These are phyloP conservation scores for Eledone cirrhosa DNA, from an alignment of 2,888 invertebrate species.

Conservation along the genomic window DNA sequence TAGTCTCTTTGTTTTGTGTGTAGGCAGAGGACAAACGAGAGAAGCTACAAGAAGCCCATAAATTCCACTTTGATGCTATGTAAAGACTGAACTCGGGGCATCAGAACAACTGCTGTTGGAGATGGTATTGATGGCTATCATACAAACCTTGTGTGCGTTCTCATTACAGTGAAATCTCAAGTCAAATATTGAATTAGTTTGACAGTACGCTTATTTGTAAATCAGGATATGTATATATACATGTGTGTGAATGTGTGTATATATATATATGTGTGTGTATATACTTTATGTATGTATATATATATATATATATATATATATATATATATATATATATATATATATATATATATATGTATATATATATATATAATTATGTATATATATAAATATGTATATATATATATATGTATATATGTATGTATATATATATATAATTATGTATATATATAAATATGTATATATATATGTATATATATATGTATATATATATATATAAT, in stretches of 20 bases:
- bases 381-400: neutral
- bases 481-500: too few relatives aligned
- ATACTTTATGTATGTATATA: neutral
- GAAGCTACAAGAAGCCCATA: slow-evolving; percentile 80
- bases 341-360: slow-evolving; percentile 9
- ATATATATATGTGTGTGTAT: neutral
- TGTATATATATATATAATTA: too few relatives aligned
- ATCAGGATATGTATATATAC: too few relatives aligned
- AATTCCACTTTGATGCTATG: slow-evolving; percentile 89
- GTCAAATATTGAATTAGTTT: too few relatives aligned
- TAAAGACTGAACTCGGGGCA: slow-evolving; percentile 67
- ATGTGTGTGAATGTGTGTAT: too few relatives aligned
- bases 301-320: neutral
- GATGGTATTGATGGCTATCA: too few relatives aligned
- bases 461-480: too few relatives aligned
- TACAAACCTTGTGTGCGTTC: neutral
- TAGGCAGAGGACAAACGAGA: slow-evolving; percentile 79
- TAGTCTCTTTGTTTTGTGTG: slow-evolving; percentile 33
- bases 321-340: slow-evolving; percentile 18
- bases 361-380: neutral
- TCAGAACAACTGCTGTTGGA: too few relatives aligned
- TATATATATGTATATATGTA: too few relatives aligned
- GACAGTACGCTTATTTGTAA: too few relatives aligned
- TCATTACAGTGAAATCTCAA: neutral
- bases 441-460: too few relatives aligned